These are phyloP conservation scores for Alethe castanea DNA, from an alignment of 2,113 vertebrate species.

Conservation along the genomic window DNA sequence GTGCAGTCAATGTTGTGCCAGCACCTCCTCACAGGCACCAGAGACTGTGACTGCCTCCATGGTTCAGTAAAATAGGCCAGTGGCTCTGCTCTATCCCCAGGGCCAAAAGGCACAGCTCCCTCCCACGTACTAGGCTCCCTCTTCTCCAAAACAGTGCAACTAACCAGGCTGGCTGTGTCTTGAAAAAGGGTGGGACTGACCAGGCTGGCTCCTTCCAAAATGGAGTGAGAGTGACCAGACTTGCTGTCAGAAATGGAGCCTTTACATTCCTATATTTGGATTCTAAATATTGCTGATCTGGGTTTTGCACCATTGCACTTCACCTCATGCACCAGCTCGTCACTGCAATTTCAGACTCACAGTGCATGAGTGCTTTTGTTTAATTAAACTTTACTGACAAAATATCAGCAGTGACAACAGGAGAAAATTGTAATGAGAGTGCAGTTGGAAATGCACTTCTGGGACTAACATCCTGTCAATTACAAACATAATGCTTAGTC, in stretches of 20 bases:
- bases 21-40: neutral
- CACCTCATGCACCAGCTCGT: neutral
- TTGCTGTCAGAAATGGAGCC: neutral
- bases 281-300: neutral
- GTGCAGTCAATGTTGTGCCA: neutral
- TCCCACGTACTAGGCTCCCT: neutral
- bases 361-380: neutral
- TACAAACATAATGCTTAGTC: neutral
- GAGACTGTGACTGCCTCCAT: neutral
- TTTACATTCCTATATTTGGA: accelerated
- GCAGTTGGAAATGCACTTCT: neutral
- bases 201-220: too few species aligned
- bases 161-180: neutral
- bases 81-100: neutral
- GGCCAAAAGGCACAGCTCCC: neutral
- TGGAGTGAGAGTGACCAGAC: neutral
- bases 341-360: neutral
- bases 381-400: slow-evolving; percentile 29
- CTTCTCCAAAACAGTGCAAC: neutral
- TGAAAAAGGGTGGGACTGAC: neutral
- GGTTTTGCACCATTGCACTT: neutral
- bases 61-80: neutral
- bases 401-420: neutral
- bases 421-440: neutral
- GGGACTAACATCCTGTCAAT: neutral